Base-by-base conservation (phyloP, 2,888 invertebrate genomes). In the Cacoxenus indagator region DNA sequence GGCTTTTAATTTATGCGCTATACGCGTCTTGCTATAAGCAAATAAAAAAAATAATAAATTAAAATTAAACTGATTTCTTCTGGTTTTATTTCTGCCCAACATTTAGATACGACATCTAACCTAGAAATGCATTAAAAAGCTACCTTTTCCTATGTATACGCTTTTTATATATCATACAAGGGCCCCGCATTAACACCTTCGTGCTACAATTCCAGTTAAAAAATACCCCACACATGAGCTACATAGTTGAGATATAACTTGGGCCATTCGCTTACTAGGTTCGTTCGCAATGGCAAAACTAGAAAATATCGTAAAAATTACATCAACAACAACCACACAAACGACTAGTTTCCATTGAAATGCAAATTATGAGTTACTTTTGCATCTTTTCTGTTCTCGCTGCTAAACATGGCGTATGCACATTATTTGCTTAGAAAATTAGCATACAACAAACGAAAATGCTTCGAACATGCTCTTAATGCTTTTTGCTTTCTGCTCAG, bases 121-220 rank as follows among this genome's bases (percentile, higher is more conserved):
- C n/a, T n/a, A n/a, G n/a, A n/a, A n/a, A n/a, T 5, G 45, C n/a
- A 43, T 2, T n/a, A 43, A 43, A 43, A 76, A 68, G 68, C 54
- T 19, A 24, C 64, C 68, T 75, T 78, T 78, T 54, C 71, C 70
- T 65, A 67, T 70, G 73, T 70, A 65, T 51, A 22, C 55, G 62
- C 55, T 51, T 64, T 17, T 51, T 19, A 19, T 17, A 51, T 22
- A 31, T 17, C 11, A 19, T n/a, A 59, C 19, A 22, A 59, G 17
- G 5, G 24, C 24, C 54, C 4, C 14, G 26, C 24, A 78, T 79
- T 79, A 78, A 82, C 79, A 79, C 78, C 75, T 82, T 78, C 73
- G 74, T 73, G 80, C 77, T 68, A 79, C 72, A 80, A 75, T 79
- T 79, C 82, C 77, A 77, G 74, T 73, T 75, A 81, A 72, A 69